Conservation (phyloP, 2,113 vertebrate species). For the Pedetes capensis region DNA sequence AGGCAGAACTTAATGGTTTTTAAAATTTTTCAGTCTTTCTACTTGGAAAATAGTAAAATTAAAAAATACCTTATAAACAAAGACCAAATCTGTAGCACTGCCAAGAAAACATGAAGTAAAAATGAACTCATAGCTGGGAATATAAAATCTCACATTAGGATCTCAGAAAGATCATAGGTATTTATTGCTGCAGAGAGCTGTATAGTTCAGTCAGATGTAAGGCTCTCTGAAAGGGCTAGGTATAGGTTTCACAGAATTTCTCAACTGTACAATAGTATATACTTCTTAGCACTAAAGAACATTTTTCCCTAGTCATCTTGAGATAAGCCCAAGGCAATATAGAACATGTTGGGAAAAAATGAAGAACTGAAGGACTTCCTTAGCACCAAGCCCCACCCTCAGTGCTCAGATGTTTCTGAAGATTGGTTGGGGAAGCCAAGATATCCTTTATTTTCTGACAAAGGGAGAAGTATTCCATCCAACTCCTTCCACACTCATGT, state of each 20-base stretch:
- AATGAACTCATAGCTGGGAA: neutral
- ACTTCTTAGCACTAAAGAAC: neutral
- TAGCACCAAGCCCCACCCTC: conserved; percentile 80
- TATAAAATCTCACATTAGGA: neutral
- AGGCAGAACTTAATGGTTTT: neutral
- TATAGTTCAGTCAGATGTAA: neutral
- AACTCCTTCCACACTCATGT: conserved; percentile 80
- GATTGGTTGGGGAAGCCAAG: conserved; percentile 75
- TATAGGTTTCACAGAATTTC: neutral
- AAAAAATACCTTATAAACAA: neutral
- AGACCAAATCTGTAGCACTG: neutral
- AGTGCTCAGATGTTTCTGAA: conserved; percentile 77
- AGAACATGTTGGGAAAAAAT: conserved; percentile 80
- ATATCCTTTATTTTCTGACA: conserved; percentile 72
- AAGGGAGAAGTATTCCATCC: conserved; percentile 68
- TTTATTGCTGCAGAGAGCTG: neutral
- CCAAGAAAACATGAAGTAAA: neutral
- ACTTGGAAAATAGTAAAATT: neutral
- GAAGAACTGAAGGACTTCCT: conserved; percentile 91
- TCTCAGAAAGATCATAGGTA: neutral
- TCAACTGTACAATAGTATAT: neutral
- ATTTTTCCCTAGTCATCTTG: neutral
- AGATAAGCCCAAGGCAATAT: neutral
- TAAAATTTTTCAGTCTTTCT: neutral
- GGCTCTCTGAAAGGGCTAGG: neutral